Conservation (phyloP, 2,888 invertebrate genomes). For the Pemphredon lugubris region DNA sequence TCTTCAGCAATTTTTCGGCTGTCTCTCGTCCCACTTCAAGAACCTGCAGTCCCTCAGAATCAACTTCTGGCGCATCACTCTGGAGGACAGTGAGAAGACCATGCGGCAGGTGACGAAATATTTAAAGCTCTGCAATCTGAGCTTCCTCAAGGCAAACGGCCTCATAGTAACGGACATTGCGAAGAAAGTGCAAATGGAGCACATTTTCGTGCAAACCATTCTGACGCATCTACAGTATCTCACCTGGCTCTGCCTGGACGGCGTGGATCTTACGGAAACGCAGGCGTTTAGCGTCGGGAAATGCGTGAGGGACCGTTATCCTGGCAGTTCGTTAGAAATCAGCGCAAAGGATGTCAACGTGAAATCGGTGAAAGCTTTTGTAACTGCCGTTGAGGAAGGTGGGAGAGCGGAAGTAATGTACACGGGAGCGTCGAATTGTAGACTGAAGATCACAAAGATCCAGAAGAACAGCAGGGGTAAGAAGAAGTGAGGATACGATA, state of each 20-base stretch:
- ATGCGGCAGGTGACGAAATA: slow-evolving; percentile 77
- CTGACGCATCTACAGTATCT: slow-evolving; percentile 76
- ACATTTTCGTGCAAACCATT: slow-evolving; percentile 77
- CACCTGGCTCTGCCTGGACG: slow-evolving; percentile 79
- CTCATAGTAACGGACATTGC: slow-evolving; percentile 77
- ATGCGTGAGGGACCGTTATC: slow-evolving; percentile 78
- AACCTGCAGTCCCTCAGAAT: slow-evolving; percentile 79
- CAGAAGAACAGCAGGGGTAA: slow-evolving; percentile 71
- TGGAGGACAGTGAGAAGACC: slow-evolving; percentile 78
- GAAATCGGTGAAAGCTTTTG: slow-evolving; percentile 76
- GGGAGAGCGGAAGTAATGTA: slow-evolving; percentile 78
- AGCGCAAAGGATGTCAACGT: slow-evolving; percentile 79
- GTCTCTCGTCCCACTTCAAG: slow-evolving; percentile 80
- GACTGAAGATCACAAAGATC: slow-evolving; percentile 73
- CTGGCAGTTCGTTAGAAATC: slow-evolving; percentile 76
- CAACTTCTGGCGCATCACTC: slow-evolving; percentile 78
- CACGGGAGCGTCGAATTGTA: slow-evolving; percentile 76
- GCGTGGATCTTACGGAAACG: slow-evolving; percentile 74
- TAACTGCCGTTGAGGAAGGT: slow-evolving; percentile 77
- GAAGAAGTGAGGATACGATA: slow-evolving; percentile 64
- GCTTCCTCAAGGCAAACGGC: slow-evolving; percentile 78
- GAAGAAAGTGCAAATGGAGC: slow-evolving; percentile 78
- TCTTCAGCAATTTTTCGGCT: slow-evolving; percentile 81
- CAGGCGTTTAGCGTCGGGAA: slow-evolving; percentile 78
- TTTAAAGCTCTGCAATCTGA: slow-evolving; percentile 77